Evolutionary conservation across 1,140 invertebrate species (phyloP), one percentile per base, ranked within the genome.

Genomic region (Drosophila repletoides): DNA sequence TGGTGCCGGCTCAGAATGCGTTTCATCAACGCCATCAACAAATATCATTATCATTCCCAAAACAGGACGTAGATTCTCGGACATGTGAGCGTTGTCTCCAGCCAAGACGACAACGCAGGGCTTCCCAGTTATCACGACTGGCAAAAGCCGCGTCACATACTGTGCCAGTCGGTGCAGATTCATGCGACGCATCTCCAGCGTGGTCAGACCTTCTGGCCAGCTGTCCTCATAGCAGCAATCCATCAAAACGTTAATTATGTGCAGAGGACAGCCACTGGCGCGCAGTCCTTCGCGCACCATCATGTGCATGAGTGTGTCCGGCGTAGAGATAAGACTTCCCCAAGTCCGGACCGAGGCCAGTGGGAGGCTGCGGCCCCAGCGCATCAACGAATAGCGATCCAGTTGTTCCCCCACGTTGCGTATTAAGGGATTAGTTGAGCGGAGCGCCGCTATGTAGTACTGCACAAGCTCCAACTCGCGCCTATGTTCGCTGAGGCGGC

Each of bases 281-380:
- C 65, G 63, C 26, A 84, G 34, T 0, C 58, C 60, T 24, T 80
- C 61, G 0, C 80, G 40, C 10, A 84, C 65, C 29, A 60, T 61
- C 15, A 65, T 21, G 10, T 72, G 70, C 71, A 86, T 64, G 4
- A 63, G 31, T 0, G 10, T 41, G 28, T 86, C 75, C 17, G 80
- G 80, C 0, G 79, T 86, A 4, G 80, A 86, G 48, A 86, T 65
- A 1, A 84, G 41, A 10, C 75, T 79, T 45, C 80, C 80, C 80
- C 80, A 84, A 1, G 33, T 72, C 3, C 33, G 67, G 0, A 86
- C 60, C 5, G 10, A 33, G 26, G 41, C 72, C 21, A 68, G 9
- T 0, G 63, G 58, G 12, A 86, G 56, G 0, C 22, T 34, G 5
- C 34, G 36, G 5, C 80, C 59, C 80, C 80, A 84, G 31, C 77